These are phyloP conservation scores for Drosophila yakuba DNA, from an alignment of 1,140 invertebrate species.

Conservation along the genomic window DNA sequence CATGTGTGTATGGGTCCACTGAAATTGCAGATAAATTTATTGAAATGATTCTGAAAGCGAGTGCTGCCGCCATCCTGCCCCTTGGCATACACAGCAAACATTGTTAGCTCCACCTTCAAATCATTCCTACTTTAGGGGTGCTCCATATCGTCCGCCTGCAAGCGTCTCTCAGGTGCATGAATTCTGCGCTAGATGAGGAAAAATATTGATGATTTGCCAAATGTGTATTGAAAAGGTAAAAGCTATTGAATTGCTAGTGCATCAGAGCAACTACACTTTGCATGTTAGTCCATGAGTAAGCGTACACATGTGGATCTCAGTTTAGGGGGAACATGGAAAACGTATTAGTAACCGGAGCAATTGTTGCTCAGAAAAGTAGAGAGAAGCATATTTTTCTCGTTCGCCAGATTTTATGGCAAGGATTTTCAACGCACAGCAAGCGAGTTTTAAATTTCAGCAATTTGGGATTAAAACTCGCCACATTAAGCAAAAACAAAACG, in stretches of 20 bases:
- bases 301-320: constrained; percentile 12
- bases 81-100: constrained; percentile 29
- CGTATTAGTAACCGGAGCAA: constrained; percentile 67
- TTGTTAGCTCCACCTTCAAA: constrained; percentile 7
- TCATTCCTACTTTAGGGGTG: constrained; percentile 14
- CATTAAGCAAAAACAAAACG: constrained; percentile 67
- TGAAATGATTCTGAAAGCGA: constrained; percentile 69
- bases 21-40: constrained; percentile 78
- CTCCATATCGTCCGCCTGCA: constrained; percentile 28
- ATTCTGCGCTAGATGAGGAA: constrained; percentile 47
- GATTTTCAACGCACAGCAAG: background rate
- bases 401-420: constrained; percentile 17
- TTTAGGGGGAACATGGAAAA: constrained; percentile 49
- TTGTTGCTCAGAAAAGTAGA: constrained; percentile 12
- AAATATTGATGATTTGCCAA: constrained; percentile 81
- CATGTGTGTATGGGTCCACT: constrained; percentile 34
- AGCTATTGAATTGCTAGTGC: constrained; percentile 73
- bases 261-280: constrained; percentile 49
- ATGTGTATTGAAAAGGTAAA: constrained; percentile 68
- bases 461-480: constrained; percentile 50
- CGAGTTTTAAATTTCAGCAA: constrained; percentile 63
- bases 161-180: constrained; percentile 53
- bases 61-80: constrained; percentile 5
- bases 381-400: constrained; percentile 30
- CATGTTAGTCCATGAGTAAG: constrained; percentile 54